Evolutionary conservation across 1,140 invertebrate species (phyloP).

Genomic region (Zophobas morio): DNA sequence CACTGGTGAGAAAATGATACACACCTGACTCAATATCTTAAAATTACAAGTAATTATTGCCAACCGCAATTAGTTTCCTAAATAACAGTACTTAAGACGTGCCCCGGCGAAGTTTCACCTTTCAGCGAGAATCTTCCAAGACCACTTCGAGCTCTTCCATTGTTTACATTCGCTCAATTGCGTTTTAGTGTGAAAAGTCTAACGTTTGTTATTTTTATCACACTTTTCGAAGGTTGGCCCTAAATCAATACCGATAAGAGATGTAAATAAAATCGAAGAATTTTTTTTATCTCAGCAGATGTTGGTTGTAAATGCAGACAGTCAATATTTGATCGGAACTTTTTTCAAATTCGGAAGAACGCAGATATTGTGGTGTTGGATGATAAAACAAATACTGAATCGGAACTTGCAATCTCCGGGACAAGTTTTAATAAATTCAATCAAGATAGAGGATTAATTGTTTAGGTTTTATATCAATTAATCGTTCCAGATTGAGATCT

Average conservation of each 20-base stretch:
- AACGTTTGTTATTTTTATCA: neutral
- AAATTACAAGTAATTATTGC: too few relatives aligned
- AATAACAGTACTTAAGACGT: too few relatives aligned
- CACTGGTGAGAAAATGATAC: constrained; percentile 11
- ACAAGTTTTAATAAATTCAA: neutral
- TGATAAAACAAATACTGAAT: neutral
- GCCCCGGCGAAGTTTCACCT: neutral
- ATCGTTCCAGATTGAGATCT: too few relatives aligned
- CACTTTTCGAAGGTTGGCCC: neutral
- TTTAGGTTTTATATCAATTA: too few relatives aligned
- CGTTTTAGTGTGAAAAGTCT: constrained; percentile 7
- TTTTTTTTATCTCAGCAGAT: constrained; percentile 10
- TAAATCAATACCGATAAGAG: constrained; percentile 22
- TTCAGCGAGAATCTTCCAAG: neutral
- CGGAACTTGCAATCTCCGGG: neutral
- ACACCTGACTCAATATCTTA: too few relatives aligned
- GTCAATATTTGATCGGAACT: constrained; percentile 20
- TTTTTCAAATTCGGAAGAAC: neutral
- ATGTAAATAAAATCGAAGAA: neutral
- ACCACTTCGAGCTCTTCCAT: neutral
- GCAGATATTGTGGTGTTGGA: neutral
- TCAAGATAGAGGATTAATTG: too few relatives aligned
- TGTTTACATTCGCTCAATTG: neutral
- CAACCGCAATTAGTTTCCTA: too few relatives aligned
- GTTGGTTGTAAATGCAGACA: constrained; percentile 1